Percentiles rank a stretch among this genome's conserved stretches.
phyloP scores from a whole-genome alignment of 1,140 invertebrate species.

The Yoshiicerus persimilis region DNA sequence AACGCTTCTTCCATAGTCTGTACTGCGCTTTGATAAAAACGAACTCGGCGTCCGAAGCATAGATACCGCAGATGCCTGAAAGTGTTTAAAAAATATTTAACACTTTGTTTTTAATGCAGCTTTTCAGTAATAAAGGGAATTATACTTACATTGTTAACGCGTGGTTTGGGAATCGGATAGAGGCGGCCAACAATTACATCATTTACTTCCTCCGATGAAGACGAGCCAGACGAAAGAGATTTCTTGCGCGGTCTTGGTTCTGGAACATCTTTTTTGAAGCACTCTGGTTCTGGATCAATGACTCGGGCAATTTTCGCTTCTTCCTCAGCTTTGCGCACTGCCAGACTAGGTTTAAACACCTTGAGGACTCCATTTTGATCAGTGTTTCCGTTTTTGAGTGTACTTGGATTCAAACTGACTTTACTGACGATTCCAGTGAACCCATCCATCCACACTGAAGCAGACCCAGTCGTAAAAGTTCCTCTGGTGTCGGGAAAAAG shows the following conservation, averaged over 20 bases:
- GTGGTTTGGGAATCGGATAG: constrained; percentile 37
- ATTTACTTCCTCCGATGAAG: constrained; percentile 39
- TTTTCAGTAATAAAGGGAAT: background rate
- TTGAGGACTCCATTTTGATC: background rate
- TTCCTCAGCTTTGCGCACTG: constrained; percentile 22
- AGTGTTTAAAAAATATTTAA: background rate
- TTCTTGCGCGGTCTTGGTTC: constrained; percentile 48
- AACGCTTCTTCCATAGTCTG: constrained; percentile 31
- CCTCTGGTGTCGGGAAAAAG: constrained; percentile 85
- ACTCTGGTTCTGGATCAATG: constrained; percentile 33
- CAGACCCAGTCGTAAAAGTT: constrained; percentile 71
- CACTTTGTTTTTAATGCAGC: background rate
- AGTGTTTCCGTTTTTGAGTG: background rate
- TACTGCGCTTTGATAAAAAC: constrained; percentile 38
- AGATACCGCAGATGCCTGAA: constrained; percentile 24
- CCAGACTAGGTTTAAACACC: constrained; percentile 37
- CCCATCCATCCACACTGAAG: constrained; percentile 75
- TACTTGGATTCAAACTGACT: constrained; percentile 76
- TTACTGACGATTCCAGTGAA: constrained; percentile 70
- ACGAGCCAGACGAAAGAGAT: constrained; percentile 40
- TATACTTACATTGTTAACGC: constrained; percentile 38
- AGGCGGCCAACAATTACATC: constrained; percentile 6
- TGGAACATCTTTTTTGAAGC: constrained; percentile 39
- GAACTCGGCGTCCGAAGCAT: constrained; percentile 47
- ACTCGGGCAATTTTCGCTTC: constrained; percentile 32